A percentile compares a stretch with the other conserved stretches of the same genome.
phyloP scores from a whole-genome alignment of 1,140 invertebrate species.

The Tetramorium alpestre region DNA sequence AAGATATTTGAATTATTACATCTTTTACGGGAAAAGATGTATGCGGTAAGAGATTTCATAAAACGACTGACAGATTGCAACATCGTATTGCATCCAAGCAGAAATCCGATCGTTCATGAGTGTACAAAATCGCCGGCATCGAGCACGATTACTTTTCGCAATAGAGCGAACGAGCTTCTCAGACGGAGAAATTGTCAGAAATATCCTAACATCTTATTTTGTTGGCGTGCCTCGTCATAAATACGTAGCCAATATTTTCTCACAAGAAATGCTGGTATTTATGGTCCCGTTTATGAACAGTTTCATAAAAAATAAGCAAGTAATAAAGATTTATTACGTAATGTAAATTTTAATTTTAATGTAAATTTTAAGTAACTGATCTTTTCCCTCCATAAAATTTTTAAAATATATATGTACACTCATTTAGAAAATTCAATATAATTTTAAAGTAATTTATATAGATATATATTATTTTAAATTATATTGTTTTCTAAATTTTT shows the following conservation, averaged over 20 bases:
- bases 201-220: conserved; percentile 52
- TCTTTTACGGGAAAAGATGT: neutral
- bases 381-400: too few species aligned
- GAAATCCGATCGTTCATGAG: conserved; percentile 58
- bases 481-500: neutral
- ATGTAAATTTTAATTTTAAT: neutral
- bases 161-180: conserved; percentile 8
- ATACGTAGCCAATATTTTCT: conserved; percentile 45
- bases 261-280: conserved; percentile 58
- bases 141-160: conserved; percentile 15
- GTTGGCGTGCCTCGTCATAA: conserved; percentile 17
- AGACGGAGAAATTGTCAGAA: conserved; percentile 4
- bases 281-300: conserved; percentile 14
- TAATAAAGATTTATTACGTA: neutral
- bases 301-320: conserved; percentile 20
- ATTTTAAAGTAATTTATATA: too few species aligned
- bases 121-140: conserved; percentile 18
- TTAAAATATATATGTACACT: too few species aligned
- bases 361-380: neutral
- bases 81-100: neutral
- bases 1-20: neutral
- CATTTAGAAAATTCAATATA: too few species aligned
- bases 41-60: neutral
- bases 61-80: neutral
- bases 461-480: too few species aligned